Percentiles rank a stretch among this genome's conserved stretches.
These are phyloP conservation scores for Telmatherina bonti DNA, from an alignment of 2,797 vertebrate species.

Conservation along the genomic window DNA sequence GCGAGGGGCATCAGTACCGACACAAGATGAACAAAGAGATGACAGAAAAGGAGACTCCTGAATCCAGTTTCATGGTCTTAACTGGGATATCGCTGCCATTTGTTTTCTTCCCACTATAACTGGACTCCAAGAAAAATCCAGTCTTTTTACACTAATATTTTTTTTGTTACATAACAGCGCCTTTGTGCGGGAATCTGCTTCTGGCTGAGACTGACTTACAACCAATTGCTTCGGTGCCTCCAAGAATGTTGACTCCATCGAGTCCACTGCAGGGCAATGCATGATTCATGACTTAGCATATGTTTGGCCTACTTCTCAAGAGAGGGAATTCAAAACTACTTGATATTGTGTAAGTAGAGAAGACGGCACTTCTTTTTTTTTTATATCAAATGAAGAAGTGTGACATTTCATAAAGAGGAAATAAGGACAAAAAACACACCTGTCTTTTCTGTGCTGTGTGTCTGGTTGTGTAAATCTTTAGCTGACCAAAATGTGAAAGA, in stretches of 20 bases:
- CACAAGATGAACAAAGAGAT: not conserved
- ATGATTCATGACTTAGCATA: slow-evolving; percentile 53
- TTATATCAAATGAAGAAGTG: not conserved
- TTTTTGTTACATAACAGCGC: slow-evolving; percentile 39
- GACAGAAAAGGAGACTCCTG: not conserved
- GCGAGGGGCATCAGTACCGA: slow-evolving; percentile 20
- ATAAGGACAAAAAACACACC: not conserved
- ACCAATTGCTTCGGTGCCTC: slow-evolving; percentile 23
- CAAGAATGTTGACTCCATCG: slow-evolving; percentile 17
- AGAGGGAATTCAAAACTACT: slow-evolving; percentile 4
- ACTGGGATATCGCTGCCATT: not conserved
- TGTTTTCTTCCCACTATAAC: slow-evolving; percentile 13
- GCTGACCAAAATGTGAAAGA: not conserved
- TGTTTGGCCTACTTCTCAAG: slow-evolving; percentile 54
- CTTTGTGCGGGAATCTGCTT: slow-evolving; percentile 26
- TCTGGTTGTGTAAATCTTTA: not conserved
- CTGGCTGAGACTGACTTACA: slow-evolving; percentile 28
- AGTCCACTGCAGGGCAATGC: slow-evolving; percentile 36
- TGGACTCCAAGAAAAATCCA: not conserved
- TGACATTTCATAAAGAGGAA: not conserved
- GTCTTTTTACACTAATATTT: slow-evolving; percentile 9
- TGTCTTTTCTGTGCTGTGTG: not conserved
- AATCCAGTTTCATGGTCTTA: not conserved
- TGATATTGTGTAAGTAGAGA: slow-evolving; percentile 4
- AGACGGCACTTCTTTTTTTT: slow-evolving; percentile 4